Evolutionary conservation across 2,797 vertebrate genomes (phyloP).

Genomic region (Premnoplex brunnescens): DNA sequence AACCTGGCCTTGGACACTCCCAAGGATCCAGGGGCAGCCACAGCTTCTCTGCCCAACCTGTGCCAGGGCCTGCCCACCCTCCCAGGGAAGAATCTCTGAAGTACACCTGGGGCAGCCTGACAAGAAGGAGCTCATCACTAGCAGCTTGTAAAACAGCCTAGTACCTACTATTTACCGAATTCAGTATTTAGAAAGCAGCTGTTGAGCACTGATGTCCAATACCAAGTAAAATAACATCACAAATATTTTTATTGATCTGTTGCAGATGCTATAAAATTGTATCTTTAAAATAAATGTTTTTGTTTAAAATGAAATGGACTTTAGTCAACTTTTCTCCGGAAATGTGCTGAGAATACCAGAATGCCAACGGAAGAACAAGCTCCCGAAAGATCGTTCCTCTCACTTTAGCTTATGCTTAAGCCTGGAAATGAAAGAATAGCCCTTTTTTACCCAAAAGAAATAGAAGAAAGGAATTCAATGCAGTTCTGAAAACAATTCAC

Average conservation of each 20-base stretch:
- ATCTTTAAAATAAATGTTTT: not conserved
- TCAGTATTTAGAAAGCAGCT: not conserved
- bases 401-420: not conserved
- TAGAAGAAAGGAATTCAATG: not conserved
- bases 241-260: not conserved
- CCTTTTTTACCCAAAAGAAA: not conserved
- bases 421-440: not conserved
- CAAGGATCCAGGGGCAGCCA: not conserved
- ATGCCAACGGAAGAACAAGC: not conserved
- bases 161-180: not conserved
- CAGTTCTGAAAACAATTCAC: not conserved
- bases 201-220: not conserved
- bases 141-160: not conserved
- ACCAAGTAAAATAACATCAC: not conserved
- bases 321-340: not conserved
- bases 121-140: not conserved
- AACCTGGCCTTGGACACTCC: rapidly evolving
- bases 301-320: not conserved
- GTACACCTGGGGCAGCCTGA: not conserved
- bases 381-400: not conserved
- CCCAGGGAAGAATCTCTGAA: not conserved
- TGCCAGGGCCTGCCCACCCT: not conserved
- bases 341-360: not conserved
- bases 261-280: not conserved
- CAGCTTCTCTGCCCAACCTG: not conserved